Percentiles rank a stretch among this genome's conserved stretches.
These are phyloP conservation scores for Triops longicaudatus DNA, from an alignment of 1,140 invertebrate species.

Conservation along the genomic window DNA sequence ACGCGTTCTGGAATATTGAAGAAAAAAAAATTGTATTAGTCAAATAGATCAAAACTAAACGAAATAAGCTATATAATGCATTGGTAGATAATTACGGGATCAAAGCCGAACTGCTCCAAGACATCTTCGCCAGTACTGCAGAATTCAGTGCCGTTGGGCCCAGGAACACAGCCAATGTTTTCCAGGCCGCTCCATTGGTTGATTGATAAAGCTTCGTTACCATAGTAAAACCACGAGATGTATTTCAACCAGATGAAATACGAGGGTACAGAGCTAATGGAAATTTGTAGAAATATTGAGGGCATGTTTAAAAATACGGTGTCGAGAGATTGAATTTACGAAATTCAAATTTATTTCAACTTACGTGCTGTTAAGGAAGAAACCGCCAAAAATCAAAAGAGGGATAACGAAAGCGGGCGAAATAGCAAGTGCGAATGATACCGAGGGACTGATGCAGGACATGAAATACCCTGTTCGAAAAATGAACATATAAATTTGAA, in stretches of 20 bases:
- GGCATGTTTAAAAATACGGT: too few species aligned
- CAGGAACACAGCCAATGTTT: constrained; percentile 57
- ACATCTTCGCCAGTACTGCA: constrained; percentile 20
- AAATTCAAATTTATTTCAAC: constrained; percentile 29
- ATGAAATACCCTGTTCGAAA: constrained; percentile 67
- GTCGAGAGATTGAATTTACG: background rate
- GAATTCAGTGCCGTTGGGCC: constrained; percentile 61
- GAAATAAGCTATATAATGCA: constrained; percentile 29
- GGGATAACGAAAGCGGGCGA: constrained; percentile 86
- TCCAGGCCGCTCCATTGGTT: constrained; percentile 77
- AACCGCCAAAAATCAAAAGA: constrained; percentile 88
- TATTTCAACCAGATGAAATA: constrained; percentile 88
- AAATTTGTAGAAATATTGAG: constrained; percentile 32
- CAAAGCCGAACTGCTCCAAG: constrained; percentile 21
- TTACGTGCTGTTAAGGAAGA: constrained; percentile 85
- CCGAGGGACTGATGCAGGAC: constrained; percentile 68
- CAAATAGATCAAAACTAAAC: constrained; percentile 23
- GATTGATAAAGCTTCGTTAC: constrained; percentile 83
- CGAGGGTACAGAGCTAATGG: constrained; percentile 62
- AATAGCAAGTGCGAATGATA: constrained; percentile 76
- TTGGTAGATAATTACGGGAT: constrained; percentile 23
- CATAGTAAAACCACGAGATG: constrained; percentile 91
- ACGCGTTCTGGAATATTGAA: constrained; percentile 49
- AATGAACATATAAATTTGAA: background rate
- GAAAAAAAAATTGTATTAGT: constrained; percentile 20